Base-by-base conservation (phyloP, 2,797 vertebrate genomes). In the Sebastes itinus region DNA sequence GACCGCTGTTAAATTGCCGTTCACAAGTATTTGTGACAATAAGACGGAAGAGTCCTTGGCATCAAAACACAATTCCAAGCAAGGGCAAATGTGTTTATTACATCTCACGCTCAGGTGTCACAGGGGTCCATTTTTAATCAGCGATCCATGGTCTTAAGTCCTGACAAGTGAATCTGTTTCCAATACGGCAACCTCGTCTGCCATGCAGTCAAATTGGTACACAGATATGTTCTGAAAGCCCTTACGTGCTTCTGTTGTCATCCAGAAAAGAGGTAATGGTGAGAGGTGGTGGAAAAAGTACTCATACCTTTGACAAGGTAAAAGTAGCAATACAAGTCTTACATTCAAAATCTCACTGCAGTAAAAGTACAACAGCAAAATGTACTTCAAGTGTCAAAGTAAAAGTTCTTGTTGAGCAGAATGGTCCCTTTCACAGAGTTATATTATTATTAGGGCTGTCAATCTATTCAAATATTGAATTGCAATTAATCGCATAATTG, bases 11-110 rank as follows among this genome's bases (percentile, higher is more conserved):
- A 91, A 91, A 93, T 90, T 76, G 42, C 55, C 67, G 2, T 83
- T 64, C 79, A 71, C 76, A 81, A 85, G 67, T 14, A 4, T 49
- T 82, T 69, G 72, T 91, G 91, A 92, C 89, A 91, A 73, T 62
- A 82, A 77, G 78, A 88, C 18, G 59, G 78, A 87, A 32, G 69
- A 85, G 87, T 83, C 85, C 90, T 88, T 90, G 88, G 70, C 85
- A 85, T 90, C 85, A 74, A 75, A 91, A 85, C 77, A 54, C 72
- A 77, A 82, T 84, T 88, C 38, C 76, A n/a, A 35, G 68, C 78
- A 82, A 92, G 86, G 90, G 86, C 84, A 88, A 87, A 89, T 62
- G 82, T 85, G 76, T 92, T 93, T 92, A 86, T 88, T 90, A 81
- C 60, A 25, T 68, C 68, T 80, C 63, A 76, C 58, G 60, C 55